Base-by-base conservation (phyloP, 2,797 vertebrate genomes). In the Champsocephalus gunnari region DNA sequence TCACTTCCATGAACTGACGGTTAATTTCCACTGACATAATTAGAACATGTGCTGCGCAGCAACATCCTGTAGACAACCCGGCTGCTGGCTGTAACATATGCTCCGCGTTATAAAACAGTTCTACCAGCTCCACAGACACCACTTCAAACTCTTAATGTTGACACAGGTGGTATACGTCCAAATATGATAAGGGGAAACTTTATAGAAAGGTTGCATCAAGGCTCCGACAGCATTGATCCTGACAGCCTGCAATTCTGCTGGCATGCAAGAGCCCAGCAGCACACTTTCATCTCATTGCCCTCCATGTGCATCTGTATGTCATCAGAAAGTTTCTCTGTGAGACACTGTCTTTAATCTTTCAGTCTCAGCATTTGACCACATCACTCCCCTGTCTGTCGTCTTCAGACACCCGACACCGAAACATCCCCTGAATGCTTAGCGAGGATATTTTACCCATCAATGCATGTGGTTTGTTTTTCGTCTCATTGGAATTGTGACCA, bases 231-330 rank as follows among this genome's bases (percentile, higher is more conserved):
- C 50, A 57, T 50, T 44, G 50, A 45, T 8, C 34, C 44, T 24
- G 54, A 83, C 57, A 55, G 53, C 6, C 44, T 62, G 16, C 19
- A 11, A 12, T 51, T 69, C 51, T 65, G 58, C 51, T 66, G 70
- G 78, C 82, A 77, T 74, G 72, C 61, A 48, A 54, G 70, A 77
- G 11, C 41, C 54, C 66, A 82, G 56, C 59, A 53, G 5, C 28
- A 54, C 41, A 64, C 89, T 86, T 90, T 88, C 71, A 86, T 82
- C 74, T 83, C 66, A 14, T 58, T 69, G 73, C 59, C 44, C 51
- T 60, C 19, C 28, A 7, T 10, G 69, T 50, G 62, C 91, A 91
- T 92, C 88, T 93, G 90, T 86, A 87, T 86, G 77, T 88, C 82
- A 89, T 92, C 84, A 91, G 62, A 74, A 58, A 66, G 65, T 49